Conservation (phyloP, 2,797 vertebrate genomes). For the Danio kyathit region DNA sequence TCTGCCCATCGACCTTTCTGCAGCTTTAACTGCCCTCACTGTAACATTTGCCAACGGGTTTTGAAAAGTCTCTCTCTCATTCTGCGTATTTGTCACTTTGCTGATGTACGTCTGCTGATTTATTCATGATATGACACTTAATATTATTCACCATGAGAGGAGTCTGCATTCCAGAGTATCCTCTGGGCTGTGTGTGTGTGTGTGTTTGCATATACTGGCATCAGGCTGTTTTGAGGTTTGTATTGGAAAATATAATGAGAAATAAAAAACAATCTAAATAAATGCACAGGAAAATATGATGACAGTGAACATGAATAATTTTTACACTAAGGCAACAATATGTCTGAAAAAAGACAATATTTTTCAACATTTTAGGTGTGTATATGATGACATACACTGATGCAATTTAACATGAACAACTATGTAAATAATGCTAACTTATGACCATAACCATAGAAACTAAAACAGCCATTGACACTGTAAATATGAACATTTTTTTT, state of each 20-base stretch:
- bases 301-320: not conserved
- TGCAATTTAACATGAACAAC: not conserved
- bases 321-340: not conserved
- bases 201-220: conserved; percentile 40
- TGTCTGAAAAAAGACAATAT: not conserved
- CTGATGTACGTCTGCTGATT: conserved; percentile 80
- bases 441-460: no score
- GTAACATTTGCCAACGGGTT: conserved; percentile 47
- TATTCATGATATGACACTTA: conserved; percentile 84
- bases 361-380: not conserved
- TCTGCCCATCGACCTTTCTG: conserved; percentile 48
- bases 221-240: not conserved
- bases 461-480: no score
- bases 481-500: no score
- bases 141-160: conserved; percentile 81
- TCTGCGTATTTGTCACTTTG: conserved; percentile 72
- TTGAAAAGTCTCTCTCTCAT: conserved; percentile 36
- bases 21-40: conserved; percentile 48
- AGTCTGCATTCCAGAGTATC: conserved; percentile 82
- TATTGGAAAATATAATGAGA: not conserved
- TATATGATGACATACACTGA: not conserved
- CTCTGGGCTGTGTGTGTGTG: conserved; percentile 71
- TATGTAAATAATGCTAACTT: not conserved
- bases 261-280: not conserved
- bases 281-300: not conserved